These are phyloP conservation scores for Etheostoma nigrum DNA, from an alignment of 2,797 vertebrate genomes.

Conservation along the genomic window DNA sequence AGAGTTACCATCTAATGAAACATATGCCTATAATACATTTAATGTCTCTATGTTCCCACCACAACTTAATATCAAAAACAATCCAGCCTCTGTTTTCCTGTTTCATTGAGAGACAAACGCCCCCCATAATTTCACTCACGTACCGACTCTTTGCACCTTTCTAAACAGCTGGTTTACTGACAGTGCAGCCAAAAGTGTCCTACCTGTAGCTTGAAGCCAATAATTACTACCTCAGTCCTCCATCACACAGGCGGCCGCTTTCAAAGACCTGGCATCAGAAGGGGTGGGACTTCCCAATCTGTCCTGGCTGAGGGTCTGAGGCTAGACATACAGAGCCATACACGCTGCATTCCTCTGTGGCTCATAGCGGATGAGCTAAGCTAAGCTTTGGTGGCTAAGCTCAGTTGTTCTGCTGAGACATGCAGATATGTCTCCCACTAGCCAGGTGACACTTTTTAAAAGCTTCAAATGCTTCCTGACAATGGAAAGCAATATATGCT, in stretches of 20 bases:
- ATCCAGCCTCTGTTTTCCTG: slow-evolving; percentile 17
- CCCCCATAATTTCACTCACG: neutral
- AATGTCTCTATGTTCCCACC: neutral
- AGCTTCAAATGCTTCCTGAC: slow-evolving; percentile 8
- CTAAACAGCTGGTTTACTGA: slow-evolving; percentile 73
- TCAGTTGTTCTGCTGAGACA: slow-evolving; percentile 66
- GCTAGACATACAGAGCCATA: slow-evolving; percentile 62
- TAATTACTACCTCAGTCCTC: slow-evolving; percentile 76
- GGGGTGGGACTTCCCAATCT: slow-evolving; percentile 68
- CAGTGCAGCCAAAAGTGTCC: slow-evolving; percentile 58
- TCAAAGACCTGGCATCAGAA: slow-evolving; percentile 71
- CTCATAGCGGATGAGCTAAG: slow-evolving; percentile 68
- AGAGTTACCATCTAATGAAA: slow-evolving; percentile 1
- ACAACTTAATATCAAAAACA: neutral
- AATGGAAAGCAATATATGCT: slow-evolving; percentile 1
- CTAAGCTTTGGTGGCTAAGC: slow-evolving; percentile 62
- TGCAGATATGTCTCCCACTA: slow-evolving; percentile 57
- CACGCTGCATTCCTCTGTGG: slow-evolving; percentile 74
- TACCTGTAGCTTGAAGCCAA: slow-evolving; percentile 75
- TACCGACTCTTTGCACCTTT: slow-evolving; percentile 25
- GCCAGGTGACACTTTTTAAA: slow-evolving; percentile 63
- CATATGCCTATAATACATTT: neutral
- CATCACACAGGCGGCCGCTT: slow-evolving; percentile 49
- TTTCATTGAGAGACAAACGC: slow-evolving; percentile 14
- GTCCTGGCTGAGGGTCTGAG: slow-evolving; percentile 65